A percentile compares a stretch with the other conserved stretches of the same genome.
Evolutionary conservation across 1,140 invertebrate genomes (phyloP).

Genomic region (Maniola jurtina): DNA sequence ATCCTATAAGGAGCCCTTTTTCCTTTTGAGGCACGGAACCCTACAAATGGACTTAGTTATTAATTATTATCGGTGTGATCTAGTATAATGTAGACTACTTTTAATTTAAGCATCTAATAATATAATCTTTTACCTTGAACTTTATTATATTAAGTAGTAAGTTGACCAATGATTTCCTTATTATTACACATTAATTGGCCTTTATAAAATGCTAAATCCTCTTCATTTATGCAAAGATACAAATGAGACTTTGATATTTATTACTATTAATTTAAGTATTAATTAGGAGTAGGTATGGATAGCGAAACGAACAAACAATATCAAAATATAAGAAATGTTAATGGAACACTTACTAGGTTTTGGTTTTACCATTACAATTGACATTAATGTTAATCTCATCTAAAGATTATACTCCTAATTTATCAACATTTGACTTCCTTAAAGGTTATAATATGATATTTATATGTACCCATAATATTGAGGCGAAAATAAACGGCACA

Average conservation of each 20-base stretch:
- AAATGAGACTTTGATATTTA: conserved; percentile 1
- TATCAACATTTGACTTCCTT: no score
- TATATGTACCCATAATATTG: no score
- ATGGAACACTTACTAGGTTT: no score
- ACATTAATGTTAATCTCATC: no score
- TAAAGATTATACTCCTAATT: no score
- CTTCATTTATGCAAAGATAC: conserved; percentile 1
- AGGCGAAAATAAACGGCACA: no score
- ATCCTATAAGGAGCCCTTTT: no score
- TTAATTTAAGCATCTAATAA: not conserved
- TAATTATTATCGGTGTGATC: no score
- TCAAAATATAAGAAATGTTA: not conserved
- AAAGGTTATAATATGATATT: no score
- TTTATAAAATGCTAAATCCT: not conserved
- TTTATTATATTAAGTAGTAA: not conserved
- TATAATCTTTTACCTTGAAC: not conserved
- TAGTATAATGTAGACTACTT: not conserved
- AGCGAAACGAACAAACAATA: not conserved
- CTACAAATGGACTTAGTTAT: no score
- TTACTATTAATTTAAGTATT: not conserved
- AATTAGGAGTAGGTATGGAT: not conserved
- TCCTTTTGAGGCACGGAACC: no score
- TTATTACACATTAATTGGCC: not conserved
- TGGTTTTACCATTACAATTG: no score
- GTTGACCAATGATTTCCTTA: not conserved